These are phyloP conservation scores for Nesometra sesokonis DNA, from an alignment of 35 echinoderm and acorn worm genomes.

Conservation along the genomic window DNA sequence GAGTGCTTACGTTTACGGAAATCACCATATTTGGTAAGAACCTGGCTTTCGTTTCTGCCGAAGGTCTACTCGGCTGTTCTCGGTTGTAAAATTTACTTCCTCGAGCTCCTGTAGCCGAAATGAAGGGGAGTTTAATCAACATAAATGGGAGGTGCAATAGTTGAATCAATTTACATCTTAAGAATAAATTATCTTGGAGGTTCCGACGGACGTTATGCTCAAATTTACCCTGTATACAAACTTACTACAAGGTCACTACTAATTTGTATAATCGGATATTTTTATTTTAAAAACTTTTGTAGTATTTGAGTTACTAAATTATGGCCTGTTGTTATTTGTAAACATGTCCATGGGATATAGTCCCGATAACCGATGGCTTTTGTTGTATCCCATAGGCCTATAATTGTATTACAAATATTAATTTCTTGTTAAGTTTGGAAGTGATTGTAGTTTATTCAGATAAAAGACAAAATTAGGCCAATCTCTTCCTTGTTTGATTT, in stretches of 20 bases:
- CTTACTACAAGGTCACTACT: background rate
- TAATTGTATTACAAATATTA: too few species aligned
- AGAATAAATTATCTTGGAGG: background rate
- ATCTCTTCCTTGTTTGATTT: too few species aligned
- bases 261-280: too few species aligned
- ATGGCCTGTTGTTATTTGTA: too few species aligned
- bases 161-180: background rate
- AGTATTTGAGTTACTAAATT: too few species aligned
- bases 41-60: background rate
- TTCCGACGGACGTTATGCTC: background rate
- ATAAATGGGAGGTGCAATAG: background rate
- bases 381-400: too few species aligned
- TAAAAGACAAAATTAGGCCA: too few species aligned
- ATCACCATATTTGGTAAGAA: background rate
- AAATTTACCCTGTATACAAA: background rate
- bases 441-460: too few species aligned
- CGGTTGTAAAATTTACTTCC: background rate
- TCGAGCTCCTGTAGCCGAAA: background rate
- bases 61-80: background rate
- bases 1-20: background rate
- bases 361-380: too few species aligned
- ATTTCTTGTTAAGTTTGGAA: too few species aligned
- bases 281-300: too few species aligned
- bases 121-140: background rate
- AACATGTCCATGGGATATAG: too few species aligned